Percentiles rank a stretch among this genome's conserved stretches.
Evolutionary conservation across 2,888 invertebrate genomes (phyloP).

Genomic region (Metellina segmentata): DNA sequence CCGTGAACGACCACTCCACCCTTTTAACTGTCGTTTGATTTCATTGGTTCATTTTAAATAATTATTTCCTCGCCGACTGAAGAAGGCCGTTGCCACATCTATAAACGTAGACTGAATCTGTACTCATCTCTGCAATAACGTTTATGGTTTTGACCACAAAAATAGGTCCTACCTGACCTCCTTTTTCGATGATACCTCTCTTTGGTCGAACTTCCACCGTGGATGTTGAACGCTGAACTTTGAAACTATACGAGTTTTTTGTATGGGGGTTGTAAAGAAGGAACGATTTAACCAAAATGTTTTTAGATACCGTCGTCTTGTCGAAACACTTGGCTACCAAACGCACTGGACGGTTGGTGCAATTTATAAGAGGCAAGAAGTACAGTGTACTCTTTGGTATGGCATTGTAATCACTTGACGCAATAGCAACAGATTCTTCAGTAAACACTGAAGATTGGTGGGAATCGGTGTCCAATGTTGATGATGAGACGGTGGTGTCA

Average conservation of each 20-base stretch:
- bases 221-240: not conserved
- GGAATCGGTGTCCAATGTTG: not conserved
- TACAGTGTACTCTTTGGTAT: conserved; percentile 18
- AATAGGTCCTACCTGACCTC: conserved; percentile 8
- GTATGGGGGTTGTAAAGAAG: not conserved
- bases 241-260: not conserved
- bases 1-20: too few species aligned
- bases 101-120: too few species aligned
- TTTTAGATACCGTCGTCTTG: not conserved
- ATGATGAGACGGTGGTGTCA: not conserved
- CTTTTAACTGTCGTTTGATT: too few species aligned
- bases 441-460: not conserved
- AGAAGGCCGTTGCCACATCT: too few species aligned
- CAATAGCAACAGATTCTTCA: not conserved
- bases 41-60: too few species aligned
- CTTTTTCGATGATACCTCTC: conserved; percentile 17
- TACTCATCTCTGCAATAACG: too few species aligned
- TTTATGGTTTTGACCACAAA: too few species aligned
- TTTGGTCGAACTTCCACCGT: not conserved
- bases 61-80: too few species aligned
- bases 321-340: not conserved
- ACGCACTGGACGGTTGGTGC: not conserved
- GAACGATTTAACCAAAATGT: conserved; percentile 15
- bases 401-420: not conserved
- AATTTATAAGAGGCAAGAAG: not conserved